Percentiles rank a stretch among this genome's conserved stretches.
These are phyloP conservation scores for Cavia porcellus DNA, from an alignment of 2,113 vertebrate genomes.

Conservation along the genomic window DNA sequence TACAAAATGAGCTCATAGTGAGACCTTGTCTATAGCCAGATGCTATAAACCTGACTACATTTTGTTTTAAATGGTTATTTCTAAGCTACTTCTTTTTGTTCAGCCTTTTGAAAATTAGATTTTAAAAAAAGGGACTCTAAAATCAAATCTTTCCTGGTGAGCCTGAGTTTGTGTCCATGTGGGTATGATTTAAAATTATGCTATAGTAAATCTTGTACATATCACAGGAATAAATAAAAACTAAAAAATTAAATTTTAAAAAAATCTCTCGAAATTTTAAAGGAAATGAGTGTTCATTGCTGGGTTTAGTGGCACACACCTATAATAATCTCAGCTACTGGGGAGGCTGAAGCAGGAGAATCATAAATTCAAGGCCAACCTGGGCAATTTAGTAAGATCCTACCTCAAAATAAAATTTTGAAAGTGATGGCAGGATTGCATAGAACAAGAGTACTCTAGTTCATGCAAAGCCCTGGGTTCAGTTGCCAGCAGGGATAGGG, in stretches of 20 bases:
- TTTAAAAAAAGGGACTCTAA: not conserved
- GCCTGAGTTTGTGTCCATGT: not conserved
- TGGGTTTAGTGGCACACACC: not conserved
- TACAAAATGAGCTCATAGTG: too few species aligned
- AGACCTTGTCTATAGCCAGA: not conserved
- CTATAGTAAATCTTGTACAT: not conserved
- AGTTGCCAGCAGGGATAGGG: not conserved
- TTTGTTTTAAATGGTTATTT: conserved; percentile 34
- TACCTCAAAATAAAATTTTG: not conserved
- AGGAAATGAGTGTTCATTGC: not conserved
- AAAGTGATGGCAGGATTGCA: not conserved
- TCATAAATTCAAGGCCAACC: not conserved
- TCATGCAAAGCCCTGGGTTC: not conserved
- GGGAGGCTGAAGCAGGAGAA: not conserved
- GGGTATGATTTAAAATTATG: conserved; percentile 23
- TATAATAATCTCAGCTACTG: not conserved
- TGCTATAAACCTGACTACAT: not conserved
- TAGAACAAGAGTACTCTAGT: not conserved
- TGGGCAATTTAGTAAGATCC: not conserved
- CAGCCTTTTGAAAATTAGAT: not conserved
- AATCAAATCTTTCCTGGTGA: not conserved
- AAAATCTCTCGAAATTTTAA: not conserved
- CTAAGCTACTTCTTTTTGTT: not conserved
- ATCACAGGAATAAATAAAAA: not conserved
- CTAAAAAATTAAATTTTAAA: not conserved